Evolutionary conservation across 2,797 vertebrate species (phyloP).

Genomic region (Molossus alvarezi): DNA sequence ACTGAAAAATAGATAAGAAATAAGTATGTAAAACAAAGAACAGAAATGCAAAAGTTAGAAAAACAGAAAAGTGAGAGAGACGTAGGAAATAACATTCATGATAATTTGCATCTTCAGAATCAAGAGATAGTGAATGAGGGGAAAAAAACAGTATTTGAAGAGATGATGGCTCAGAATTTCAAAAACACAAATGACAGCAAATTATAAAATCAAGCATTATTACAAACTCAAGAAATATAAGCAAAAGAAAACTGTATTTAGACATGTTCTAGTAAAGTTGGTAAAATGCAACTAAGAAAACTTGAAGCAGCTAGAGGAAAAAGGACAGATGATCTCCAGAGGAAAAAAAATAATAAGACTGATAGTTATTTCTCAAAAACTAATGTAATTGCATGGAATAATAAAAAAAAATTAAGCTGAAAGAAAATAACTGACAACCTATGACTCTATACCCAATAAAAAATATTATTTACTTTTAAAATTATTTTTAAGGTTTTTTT

Average conservation of each 20-base stretch:
- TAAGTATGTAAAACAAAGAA: background rate
- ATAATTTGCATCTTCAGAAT: background rate
- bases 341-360: background rate
- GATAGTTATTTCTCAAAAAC: background rate
- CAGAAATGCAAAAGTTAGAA: background rate
- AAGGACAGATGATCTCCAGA: background rate
- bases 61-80: background rate
- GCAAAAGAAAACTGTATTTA: background rate
- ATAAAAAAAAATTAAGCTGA: background rate
- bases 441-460: background rate
- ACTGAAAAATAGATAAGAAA: background rate
- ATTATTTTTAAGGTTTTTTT: too few relatives aligned
- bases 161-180: background rate
- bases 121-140: fast-evolving
- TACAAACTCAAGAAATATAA: background rate
- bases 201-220: constrained; percentile 25
- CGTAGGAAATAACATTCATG: background rate
- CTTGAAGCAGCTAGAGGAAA: background rate
- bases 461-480: background rate
- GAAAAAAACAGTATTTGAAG: background rate
- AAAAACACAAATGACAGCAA: background rate
- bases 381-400: background rate
- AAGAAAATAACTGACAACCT: background rate
- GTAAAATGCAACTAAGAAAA: background rate
- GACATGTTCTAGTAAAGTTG: background rate